Base-by-base conservation (phyloP, 2,888 invertebrate species). In the Synanthedon vespiformis region DNA sequence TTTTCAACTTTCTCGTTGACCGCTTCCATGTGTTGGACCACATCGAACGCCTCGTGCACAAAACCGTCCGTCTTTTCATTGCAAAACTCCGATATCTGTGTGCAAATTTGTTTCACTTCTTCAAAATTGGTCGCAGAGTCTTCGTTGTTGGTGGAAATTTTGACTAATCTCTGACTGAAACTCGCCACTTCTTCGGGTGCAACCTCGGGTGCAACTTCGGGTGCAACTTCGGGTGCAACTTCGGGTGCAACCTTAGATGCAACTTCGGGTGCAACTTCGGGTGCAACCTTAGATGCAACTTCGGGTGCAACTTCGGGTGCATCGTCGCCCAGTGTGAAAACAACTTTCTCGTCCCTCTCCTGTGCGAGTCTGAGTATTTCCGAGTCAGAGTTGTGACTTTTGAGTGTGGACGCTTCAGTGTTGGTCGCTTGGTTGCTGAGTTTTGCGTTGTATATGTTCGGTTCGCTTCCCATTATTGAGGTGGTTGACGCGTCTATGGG, bases 381-480 rank as follows among this genome's bases (percentile, higher is more conserved):
- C 0, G 86, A 79, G 51, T 88, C 86, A 0, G 87, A 87, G 40
- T 70, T 77, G 58, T 79, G 81, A 34, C 69, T 64, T 62, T 79
- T 77, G 2, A 75, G 55, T 12, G 58, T 57, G 49, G 49, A 5
- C 27, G 54, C 61, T 3, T 60, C 58, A 1, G 59, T 53, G 34
- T 76, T 69, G 0, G 58, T 34, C 1, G 55, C 63, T 52, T 72
- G 68, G 34, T 34, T 56, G 0, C 64, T 56, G 0, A 80, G 61
- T 57, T 84, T 82, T 64, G 79, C 75, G 56, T 83, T 76, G 65
- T 84, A 86, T 1, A 85, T 82, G 56, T 85, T 84, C 0, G 88
- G 81, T 63, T 88, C 88, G 55, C 88, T 88, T 18, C 88, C 88
- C 79, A 88, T 86, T 62, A 84, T 75, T 1, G 87, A 86, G 10